Percentiles rank a stretch among this genome's conserved stretches.
These are phyloP conservation scores for Pyrocephalus nanus DNA, from an alignment of 2,797 vertebrate genomes.

Conservation along the genomic window DNA sequence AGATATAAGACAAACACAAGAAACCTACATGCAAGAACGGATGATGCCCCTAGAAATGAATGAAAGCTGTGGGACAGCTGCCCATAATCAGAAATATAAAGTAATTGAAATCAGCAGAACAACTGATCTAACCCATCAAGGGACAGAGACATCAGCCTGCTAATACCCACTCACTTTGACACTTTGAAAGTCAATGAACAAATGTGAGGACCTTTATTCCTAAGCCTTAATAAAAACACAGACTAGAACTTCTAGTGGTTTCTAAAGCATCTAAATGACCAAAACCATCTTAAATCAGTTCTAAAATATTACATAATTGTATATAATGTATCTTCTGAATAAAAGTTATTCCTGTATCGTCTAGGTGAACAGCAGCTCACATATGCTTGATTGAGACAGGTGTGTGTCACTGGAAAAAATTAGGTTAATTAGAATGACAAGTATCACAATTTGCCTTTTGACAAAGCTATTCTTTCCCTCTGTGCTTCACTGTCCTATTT, in stretches of 20 bases:
- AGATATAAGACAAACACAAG: neutral
- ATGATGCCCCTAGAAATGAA: neutral
- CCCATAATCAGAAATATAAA: neutral
- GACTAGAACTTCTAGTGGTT: neutral
- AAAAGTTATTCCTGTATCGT: neutral
- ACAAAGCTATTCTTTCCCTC: constrained; percentile 1
- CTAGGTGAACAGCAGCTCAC: neutral
- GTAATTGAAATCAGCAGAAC: neutral
- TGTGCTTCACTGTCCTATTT: constrained; percentile 4
- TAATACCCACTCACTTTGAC: neutral
- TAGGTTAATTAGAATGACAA: neutral
- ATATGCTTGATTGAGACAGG: neutral
- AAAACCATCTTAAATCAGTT: neutral
- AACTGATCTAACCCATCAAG: neutral
- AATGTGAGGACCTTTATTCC: neutral
- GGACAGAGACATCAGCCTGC: neutral
- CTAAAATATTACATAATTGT: neutral
- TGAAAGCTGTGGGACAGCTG: neutral
- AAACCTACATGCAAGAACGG: neutral
- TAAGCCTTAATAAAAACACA: neutral
- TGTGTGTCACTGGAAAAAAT: neutral
- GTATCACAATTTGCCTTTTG: constrained; percentile 43
- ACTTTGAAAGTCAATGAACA: neutral
- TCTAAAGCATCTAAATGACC: neutral
- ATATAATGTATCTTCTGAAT: neutral